Evolutionary conservation across 2,888 invertebrate species (phyloP).

Genomic region (Drosophila infuscata): DNA sequence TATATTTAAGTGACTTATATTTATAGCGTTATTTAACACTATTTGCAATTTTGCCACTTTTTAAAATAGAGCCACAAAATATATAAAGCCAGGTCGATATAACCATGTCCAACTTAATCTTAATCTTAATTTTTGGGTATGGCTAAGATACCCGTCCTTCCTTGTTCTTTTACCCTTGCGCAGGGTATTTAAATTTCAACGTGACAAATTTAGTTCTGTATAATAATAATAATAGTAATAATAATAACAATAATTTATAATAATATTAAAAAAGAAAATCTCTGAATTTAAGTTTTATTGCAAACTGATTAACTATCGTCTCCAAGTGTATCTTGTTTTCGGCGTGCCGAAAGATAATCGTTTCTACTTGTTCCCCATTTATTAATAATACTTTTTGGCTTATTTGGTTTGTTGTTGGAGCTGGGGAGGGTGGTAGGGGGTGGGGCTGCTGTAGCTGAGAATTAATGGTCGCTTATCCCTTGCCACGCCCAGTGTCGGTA

Average conservation of each 20-base stretch:
- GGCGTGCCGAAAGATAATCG: background rate
- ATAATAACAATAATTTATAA: background rate
- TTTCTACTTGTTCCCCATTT: background rate
- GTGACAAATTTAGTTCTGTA: background rate
- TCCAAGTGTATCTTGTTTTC: background rate
- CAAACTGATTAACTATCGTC: too few relatives aligned
- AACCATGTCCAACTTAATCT: background rate
- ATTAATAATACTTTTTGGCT: background rate
- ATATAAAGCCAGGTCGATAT: background rate
- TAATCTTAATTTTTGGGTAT: background rate
- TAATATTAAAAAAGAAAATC: background rate
- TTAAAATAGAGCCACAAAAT: too few relatives aligned
- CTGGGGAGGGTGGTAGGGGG: background rate
- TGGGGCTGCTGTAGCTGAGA: background rate
- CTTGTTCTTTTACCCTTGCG: background rate
- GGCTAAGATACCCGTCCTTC: background rate
- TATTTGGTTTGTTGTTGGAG: background rate
- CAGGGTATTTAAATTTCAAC: background rate
- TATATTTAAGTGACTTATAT: background rate
- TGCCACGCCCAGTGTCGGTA: slow-evolving; percentile 37
- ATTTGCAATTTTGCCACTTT: background rate
- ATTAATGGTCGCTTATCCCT: slow-evolving; percentile 19
- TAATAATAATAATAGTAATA: background rate
- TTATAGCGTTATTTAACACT: background rate
- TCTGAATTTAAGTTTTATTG: background rate